Evolutionary conservation across 1,140 invertebrate species (phyloP).

Genomic region (Piezodorus guildinii): DNA sequence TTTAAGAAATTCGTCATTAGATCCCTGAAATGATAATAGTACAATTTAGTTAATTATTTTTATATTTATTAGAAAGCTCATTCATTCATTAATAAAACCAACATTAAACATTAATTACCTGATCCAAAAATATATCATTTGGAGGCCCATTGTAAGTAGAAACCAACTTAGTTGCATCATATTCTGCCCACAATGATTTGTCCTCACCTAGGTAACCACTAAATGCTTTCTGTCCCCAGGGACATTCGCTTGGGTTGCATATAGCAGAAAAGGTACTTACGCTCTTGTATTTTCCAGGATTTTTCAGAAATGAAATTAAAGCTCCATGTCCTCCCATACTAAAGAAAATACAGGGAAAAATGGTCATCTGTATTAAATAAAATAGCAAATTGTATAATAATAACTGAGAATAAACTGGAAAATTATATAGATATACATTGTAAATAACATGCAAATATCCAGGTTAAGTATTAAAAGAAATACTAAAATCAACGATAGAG

Average conservation of each 20-base stretch:
- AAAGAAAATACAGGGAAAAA: slow-evolving; percentile 30
- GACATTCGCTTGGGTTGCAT: slow-evolving; percentile 69
- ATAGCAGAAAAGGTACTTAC: slow-evolving; percentile 97
- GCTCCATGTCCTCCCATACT: slow-evolving; percentile 98
- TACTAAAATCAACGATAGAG: too few relatives aligned
- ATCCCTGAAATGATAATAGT: slow-evolving; percentile 44
- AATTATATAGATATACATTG: too few relatives aligned
- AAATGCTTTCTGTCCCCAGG: slow-evolving; percentile 85
- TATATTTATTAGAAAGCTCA: too few relatives aligned
- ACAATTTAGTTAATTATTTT: too few relatives aligned
- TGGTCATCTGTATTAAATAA: too few relatives aligned
- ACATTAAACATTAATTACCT: slow-evolving; percentile 44
- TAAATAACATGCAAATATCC: too few relatives aligned
- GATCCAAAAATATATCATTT: slow-evolving; percentile 78
- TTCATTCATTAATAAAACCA: too few relatives aligned
- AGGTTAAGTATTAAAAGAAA: too few relatives aligned
- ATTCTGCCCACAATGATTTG: slow-evolving; percentile 55
- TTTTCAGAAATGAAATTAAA: slow-evolving; percentile 80
- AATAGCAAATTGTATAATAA: too few relatives aligned
- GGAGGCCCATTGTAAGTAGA: slow-evolving; percentile 75
- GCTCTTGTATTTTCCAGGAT: slow-evolving; percentile 77
- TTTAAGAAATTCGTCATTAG: slow-evolving; percentile 68
- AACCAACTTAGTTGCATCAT: slow-evolving; percentile 78
- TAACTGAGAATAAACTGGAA: too few relatives aligned
- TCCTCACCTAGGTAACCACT: slow-evolving; percentile 69